These are phyloP conservation scores for Agapornis roseicollis DNA, from an alignment of 2,113 vertebrate species.

Conservation along the genomic window DNA sequence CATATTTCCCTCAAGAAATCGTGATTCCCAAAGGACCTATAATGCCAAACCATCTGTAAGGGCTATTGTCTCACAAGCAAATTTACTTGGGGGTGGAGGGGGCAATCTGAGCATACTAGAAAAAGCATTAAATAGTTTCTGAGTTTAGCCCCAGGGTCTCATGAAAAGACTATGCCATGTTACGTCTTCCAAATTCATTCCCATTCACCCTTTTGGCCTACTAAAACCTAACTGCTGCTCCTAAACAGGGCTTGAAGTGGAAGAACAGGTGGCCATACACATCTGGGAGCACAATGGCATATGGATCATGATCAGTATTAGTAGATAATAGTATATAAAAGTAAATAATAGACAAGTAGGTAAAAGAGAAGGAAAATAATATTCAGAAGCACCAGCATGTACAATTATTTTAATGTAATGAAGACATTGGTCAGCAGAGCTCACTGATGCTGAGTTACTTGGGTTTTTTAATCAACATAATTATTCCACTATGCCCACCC, in stretches of 20 bases:
- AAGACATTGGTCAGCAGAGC: background rate
- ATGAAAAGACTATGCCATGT: background rate
- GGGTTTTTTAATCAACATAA: background rate
- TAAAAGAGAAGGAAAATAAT: background rate
- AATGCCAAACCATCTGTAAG: background rate
- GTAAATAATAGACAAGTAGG: background rate
- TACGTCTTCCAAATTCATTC: background rate
- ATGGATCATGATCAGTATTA: background rate
- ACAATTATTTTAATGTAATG: background rate
- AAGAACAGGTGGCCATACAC: background rate
- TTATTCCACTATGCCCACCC: background rate
- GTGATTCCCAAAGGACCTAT: background rate
- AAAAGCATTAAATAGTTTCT: background rate
- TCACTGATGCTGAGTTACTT: background rate
- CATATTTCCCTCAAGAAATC: background rate
- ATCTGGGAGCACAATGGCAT: background rate
- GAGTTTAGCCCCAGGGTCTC: background rate
- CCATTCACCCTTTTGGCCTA: background rate
- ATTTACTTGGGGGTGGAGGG: background rate
- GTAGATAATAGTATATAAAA: fast-evolving
- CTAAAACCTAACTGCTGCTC: background rate
- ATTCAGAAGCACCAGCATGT: background rate
- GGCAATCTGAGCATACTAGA: background rate
- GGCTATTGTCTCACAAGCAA: background rate
- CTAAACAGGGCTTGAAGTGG: background rate